Evolutionary conservation across 2,113 vertebrate genomes (phyloP).

Genomic region (Otolemur garnettii): DNA sequence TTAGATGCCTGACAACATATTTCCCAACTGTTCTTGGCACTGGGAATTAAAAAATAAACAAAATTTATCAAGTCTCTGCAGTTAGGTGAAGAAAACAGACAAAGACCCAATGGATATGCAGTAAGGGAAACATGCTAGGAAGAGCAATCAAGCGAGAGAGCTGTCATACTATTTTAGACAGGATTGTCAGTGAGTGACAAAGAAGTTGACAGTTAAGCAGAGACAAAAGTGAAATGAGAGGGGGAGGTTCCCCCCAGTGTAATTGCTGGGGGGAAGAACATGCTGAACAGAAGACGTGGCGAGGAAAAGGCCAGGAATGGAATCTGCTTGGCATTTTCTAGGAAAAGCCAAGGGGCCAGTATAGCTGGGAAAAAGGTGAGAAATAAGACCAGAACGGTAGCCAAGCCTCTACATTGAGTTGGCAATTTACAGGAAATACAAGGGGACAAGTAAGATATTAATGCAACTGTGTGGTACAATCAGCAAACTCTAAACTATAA

Average conservation of each 20-base stretch:
- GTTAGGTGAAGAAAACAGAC: neutral
- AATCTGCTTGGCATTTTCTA: neutral
- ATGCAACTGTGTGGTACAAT: neutral
- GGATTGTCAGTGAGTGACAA: neutral
- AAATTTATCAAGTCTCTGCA: neutral
- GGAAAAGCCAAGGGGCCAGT: neutral
- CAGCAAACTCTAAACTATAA: neutral
- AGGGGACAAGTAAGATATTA: neutral
- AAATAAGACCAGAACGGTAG: neutral
- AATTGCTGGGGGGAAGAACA: neutral
- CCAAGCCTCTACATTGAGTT: neutral
- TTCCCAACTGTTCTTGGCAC: neutral
- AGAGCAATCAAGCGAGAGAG: neutral
- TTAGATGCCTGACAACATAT: neutral
- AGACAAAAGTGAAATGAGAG: neutral
- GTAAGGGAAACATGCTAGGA: neutral
- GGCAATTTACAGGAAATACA: neutral
- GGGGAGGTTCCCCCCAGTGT: neutral
- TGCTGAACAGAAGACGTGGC: neutral
- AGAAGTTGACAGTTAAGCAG: neutral
- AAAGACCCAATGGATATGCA: neutral
- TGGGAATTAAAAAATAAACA: slow-evolving; percentile 2
- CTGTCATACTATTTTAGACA: neutral
- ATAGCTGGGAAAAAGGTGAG: neutral
- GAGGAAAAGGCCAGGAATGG: neutral